Evolutionary conservation across 2,888 invertebrate genomes (phyloP).

Genomic region (Tetragonisca angustula): DNA sequence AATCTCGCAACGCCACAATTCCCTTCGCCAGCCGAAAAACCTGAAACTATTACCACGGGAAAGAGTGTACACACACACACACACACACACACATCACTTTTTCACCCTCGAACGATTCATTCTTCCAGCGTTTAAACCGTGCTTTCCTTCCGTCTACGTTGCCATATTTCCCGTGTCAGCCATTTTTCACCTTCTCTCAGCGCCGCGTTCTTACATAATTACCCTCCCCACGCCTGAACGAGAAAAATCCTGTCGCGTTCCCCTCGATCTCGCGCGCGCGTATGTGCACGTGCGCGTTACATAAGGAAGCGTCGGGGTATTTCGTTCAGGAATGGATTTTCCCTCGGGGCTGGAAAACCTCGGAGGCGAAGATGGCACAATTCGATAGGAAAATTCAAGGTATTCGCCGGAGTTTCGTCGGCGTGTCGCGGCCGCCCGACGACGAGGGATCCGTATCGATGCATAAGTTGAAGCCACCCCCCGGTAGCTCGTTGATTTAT

Average conservation of each 20-base stretch:
- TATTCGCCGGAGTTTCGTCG: constrained; percentile 54
- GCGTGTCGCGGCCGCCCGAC: constrained; percentile 24
- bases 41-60: neutral
- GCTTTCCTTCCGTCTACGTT: no score
- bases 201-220: neutral
- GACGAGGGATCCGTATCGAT: constrained; percentile 59
- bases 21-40: neutral
- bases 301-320: neutral
- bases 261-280: neutral
- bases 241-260: neutral
- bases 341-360: constrained; percentile 23
- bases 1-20: neutral
- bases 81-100: neutral
- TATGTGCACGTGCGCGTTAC: neutral
- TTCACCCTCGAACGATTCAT: neutral
- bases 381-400: constrained; percentile 65
- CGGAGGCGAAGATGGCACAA: constrained; percentile 58
- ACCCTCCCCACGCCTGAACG: neutral
- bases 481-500: constrained; percentile 65
- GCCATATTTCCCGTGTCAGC: neutral
- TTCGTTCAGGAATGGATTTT: constrained; percentile 46
- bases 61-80: neutral
- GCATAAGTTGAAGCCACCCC: constrained; percentile 57
- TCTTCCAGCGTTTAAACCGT: neutral
- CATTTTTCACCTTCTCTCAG: neutral